Conservation (phyloP, 2,888 invertebrate genomes). For the Nemapogon koenigi region DNA sequence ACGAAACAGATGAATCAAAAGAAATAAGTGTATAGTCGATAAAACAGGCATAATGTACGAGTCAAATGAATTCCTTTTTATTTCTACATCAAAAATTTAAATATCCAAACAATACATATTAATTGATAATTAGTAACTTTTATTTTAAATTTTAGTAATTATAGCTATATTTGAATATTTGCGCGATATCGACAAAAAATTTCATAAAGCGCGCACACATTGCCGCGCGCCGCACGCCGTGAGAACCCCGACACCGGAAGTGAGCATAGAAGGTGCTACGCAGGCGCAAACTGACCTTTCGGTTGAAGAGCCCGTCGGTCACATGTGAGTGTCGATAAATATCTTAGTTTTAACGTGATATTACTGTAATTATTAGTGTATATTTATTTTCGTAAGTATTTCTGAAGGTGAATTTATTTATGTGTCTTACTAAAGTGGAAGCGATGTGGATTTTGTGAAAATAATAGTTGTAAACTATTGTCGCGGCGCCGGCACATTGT, state of each 20-base stretch:
- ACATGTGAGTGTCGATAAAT: conserved; percentile 84
- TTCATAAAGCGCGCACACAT: conserved; percentile 52
- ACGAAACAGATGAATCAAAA: too few species aligned
- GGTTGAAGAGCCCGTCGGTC: conserved; percentile 89
- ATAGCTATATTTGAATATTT: too few species aligned
- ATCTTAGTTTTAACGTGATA: conserved; percentile 60
- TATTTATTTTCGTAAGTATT: conserved; percentile 61
- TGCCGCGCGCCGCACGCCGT: conserved; percentile 43
- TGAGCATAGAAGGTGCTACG: conserved; percentile 68
- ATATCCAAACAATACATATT: too few species aligned
- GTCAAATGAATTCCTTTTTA: too few species aligned
- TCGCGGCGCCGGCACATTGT: conserved; percentile 58
- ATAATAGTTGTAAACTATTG: conserved; percentile 26
- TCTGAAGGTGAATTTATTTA: conserved; percentile 46
- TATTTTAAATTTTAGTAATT: too few species aligned
- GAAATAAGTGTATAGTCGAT: too few species aligned
- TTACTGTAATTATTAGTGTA: conserved; percentile 44
- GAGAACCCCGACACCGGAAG: conserved; percentile 63
- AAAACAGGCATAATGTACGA: too few species aligned
- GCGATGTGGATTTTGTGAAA: conserved; percentile 52
- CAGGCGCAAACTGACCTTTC: conserved; percentile 79
- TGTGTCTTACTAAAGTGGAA: conserved; percentile 36
- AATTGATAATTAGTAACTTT: too few species aligned
- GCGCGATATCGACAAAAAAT: too few species aligned
- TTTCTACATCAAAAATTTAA: too few species aligned